Percentiles rank a stretch among this genome's conserved stretches.
Evolutionary conservation across 1,140 invertebrate genomes (phyloP).

Genomic region (Onthophagus taurus): DNA sequence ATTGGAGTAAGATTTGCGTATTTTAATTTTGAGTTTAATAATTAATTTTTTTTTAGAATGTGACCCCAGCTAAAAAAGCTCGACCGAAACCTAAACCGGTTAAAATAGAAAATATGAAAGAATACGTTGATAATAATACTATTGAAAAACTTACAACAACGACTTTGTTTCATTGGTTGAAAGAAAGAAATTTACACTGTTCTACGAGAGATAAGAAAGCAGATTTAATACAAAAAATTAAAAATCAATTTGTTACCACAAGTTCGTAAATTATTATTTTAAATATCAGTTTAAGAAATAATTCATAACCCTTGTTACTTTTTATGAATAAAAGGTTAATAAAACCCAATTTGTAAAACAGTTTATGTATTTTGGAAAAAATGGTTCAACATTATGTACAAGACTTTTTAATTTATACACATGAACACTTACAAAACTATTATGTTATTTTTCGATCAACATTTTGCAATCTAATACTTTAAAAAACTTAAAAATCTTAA

Average conservation of each 20-base stretch:
- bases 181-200: conserved; percentile 14
- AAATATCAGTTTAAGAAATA: neutral
- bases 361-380: too few species aligned
- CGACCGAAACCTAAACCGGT: conserved; percentile 14
- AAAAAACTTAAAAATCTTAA: too few species aligned
- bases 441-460: too few species aligned
- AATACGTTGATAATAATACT: conserved; percentile 14
- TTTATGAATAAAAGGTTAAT: too few species aligned
- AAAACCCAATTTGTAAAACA: too few species aligned
- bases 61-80: conserved; percentile 12
- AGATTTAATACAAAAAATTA: conserved; percentile 15
- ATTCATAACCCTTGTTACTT: neutral
- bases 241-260: conserved; percentile 10
- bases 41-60: conserved; percentile 8
- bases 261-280: neutral
- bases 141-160: conserved; percentile 14
- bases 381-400: too few species aligned
- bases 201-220: conserved; percentile 17
- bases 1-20: neutral
- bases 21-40: neutral
- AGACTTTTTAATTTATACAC: too few species aligned
- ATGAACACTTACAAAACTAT: too few species aligned
- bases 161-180: conserved; percentile 14
- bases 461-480: too few species aligned
- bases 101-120: conserved; percentile 18